phyloP scores from a whole-genome alignment of 2,113 vertebrate genomes.

The Poeciliopsis occidentalis region DNA sequence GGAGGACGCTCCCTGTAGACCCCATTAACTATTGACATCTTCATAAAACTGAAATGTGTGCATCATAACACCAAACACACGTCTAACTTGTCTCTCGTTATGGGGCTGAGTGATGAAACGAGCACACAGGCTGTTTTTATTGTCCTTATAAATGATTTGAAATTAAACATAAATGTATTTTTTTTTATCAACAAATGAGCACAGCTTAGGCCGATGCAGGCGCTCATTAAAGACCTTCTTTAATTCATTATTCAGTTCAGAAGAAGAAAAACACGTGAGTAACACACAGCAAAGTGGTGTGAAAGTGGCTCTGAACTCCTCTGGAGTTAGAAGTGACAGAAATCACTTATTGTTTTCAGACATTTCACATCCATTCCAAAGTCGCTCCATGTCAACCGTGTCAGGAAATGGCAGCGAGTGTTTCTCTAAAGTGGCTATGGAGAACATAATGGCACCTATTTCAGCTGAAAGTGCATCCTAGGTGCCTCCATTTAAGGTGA shows the following conservation, averaged over 20 bases:
- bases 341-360: constrained; percentile 27
- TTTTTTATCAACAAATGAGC: constrained; percentile 9
- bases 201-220: too few species aligned
- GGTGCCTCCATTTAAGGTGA: constrained; percentile 48
- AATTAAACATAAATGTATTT: constrained; percentile 42
- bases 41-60: constrained; percentile 43
- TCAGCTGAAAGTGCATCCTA: constrained; percentile 46
- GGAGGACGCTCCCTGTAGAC: constrained; percentile 50
- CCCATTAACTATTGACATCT: constrained; percentile 60
- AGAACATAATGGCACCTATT: constrained; percentile 55
- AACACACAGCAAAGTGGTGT: too few species aligned
- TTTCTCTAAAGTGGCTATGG: constrained; percentile 52
- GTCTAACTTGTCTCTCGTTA: constrained; percentile 3
- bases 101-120: constrained; percentile 20
- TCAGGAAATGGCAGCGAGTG: constrained; percentile 27
- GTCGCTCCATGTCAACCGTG: constrained; percentile 32
- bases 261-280: not conserved
- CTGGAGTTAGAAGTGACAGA: constrained; percentile 22
- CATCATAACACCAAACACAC: constrained; percentile 37
- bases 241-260: not conserved
- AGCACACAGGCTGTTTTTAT: constrained; percentile 29
- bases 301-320: not conserved
- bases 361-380: constrained; percentile 36
- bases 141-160: constrained; percentile 34
- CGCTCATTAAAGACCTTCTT: too few species aligned